These are phyloP conservation scores for Oenanthe melanoleuca DNA, from an alignment of 2,113 vertebrate genomes.

Conservation along the genomic window DNA sequence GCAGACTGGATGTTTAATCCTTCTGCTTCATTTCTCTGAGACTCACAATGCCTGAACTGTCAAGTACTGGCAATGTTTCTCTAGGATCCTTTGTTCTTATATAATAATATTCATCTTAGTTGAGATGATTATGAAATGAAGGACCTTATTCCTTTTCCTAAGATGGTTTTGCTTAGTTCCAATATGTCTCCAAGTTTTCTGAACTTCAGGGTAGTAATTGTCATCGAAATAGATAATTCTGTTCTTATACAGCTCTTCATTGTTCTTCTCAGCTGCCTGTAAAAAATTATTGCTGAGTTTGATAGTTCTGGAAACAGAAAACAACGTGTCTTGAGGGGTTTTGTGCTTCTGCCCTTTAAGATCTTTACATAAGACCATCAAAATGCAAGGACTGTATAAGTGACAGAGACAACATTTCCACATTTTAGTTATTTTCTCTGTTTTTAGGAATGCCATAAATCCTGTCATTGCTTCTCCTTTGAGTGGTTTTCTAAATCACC, in stretches of 20 bases:
- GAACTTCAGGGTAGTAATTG: conserved; percentile 54
- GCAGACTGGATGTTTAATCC: not conserved
- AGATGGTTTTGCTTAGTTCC: conserved; percentile 38
- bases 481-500: conserved; percentile 6
- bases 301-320: conserved; percentile 44
- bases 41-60: not conserved
- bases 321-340: not conserved
- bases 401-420: conserved; percentile 21
- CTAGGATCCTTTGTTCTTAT: conserved; percentile 21
- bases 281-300: conserved; percentile 11
- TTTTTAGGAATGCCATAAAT: conserved; percentile 51
- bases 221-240: conserved; percentile 46
- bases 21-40: not conserved
- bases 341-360: not conserved
- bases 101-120: conserved; percentile 13
- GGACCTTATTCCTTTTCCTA: not conserved
- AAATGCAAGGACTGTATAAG: conserved; percentile 27
- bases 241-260: conserved; percentile 37
- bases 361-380: not conserved
- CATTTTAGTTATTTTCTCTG: conserved; percentile 39
- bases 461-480: conserved; percentile 48
- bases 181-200: conserved; percentile 27
- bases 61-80: not conserved
- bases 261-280: conserved; percentile 20
- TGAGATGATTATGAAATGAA: conserved; percentile 26